These are phyloP conservation scores for Zele albiditarsus DNA, from an alignment of 2,888 invertebrate genomes.

Conservation along the genomic window DNA sequence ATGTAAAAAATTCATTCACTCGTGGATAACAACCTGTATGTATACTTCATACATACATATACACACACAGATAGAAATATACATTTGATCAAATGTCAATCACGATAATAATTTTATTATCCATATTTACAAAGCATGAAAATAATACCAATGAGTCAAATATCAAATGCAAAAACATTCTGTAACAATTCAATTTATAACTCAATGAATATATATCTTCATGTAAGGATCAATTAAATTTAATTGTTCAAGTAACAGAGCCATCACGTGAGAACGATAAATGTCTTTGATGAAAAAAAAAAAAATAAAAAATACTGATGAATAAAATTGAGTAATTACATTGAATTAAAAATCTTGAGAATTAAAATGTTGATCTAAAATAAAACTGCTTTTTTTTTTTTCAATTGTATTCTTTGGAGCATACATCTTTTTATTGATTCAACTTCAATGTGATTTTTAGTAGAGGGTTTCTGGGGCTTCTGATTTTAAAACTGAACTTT, in stretches of 20 bases:
- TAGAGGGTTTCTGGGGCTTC: no score
- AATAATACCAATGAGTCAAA: no score
- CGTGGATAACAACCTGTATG: no score
- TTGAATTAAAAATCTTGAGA: background rate
- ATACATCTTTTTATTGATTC: no score
- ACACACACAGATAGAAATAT: no score
- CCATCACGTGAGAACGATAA: background rate
- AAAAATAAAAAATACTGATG: no score
- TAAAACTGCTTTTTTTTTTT: no score
- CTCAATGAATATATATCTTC: background rate
- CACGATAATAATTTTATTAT: conserved; percentile 8
- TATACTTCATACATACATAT: conserved; percentile 4
- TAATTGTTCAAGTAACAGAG: background rate
- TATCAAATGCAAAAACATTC: background rate
- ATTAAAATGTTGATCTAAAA: no score
- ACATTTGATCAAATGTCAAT: background rate
- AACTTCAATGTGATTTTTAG: no score
- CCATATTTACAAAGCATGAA: no score
- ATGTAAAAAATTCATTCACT: conserved; percentile 24
- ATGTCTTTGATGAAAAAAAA: background rate
- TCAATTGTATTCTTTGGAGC: no score
- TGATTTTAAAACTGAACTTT: no score
- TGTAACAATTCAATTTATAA: background rate
- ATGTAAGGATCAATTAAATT: background rate
- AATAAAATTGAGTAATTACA: background rate